phyloP scores from a whole-genome alignment of 2,797 vertebrate genomes.

The Meriones psammophilus region DNA sequence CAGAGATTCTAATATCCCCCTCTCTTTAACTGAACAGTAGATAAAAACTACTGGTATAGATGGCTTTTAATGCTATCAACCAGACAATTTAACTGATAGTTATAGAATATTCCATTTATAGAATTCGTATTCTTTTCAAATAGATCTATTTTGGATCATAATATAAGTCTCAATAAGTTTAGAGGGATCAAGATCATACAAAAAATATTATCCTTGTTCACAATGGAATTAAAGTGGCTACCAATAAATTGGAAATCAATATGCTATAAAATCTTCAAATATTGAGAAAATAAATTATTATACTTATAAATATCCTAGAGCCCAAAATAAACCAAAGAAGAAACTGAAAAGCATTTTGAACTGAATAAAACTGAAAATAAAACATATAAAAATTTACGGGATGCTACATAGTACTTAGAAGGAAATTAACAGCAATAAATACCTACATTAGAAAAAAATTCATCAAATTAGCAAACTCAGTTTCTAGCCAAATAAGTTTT shows the following conservation, averaged over 20 bases:
- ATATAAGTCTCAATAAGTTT: conserved; percentile 17
- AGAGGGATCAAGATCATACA: conserved; percentile 30
- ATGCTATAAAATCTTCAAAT: conserved; percentile 30
- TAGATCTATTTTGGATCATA: background rate
- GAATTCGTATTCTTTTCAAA: background rate
- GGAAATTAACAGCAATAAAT: conserved; percentile 6
- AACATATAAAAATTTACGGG: background rate
- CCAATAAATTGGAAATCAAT: conserved; percentile 29
- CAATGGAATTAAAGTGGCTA: conserved; percentile 22
- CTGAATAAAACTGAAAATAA: conserved; percentile 1
- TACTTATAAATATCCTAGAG: background rate
- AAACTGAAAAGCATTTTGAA: conserved; percentile 33
- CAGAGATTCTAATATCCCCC: background rate
- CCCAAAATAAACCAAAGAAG: conserved; percentile 37
- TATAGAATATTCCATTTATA: background rate
- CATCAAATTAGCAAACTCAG: background rate
- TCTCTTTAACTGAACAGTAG: background rate
- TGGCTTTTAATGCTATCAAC: background rate
- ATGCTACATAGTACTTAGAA: background rate
- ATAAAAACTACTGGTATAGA: conserved; percentile 31
- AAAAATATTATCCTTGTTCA: background rate
- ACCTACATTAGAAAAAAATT: background rate
- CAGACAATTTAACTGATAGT: conserved; percentile 19
- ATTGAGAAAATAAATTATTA: conserved; percentile 31
- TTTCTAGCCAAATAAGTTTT: conserved; percentile 6